Base-by-base conservation (phyloP, 2,888 invertebrate species). In the Tachina fera region DNA sequence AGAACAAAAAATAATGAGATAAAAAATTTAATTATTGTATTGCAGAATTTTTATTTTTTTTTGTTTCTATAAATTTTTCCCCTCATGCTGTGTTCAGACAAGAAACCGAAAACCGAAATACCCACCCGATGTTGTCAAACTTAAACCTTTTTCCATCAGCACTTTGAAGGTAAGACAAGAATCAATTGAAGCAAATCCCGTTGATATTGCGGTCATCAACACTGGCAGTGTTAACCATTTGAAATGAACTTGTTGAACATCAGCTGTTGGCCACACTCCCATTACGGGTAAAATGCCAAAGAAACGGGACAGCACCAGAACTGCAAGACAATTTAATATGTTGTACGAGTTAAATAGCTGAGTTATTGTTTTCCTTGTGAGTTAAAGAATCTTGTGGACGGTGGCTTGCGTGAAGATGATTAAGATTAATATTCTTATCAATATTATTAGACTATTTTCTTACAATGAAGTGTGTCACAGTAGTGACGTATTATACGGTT, bases 241-340 rank as follows among this genome's bases (percentile, higher is more conserved):
- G 65, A 92, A 92, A 3, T 87, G 79, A 1, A 92, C 89, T 10
- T 89, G 87, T 22, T 88, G 87, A 31, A 88, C 90, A 65, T 93
- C 92, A 1, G 90, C 88, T 5, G 90, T 89, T 1, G 92, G 92
- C 87, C 91, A 92, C 13, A 94, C 88, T 0, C 94, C 94, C 49
- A 90, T 88, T 1, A 94, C 93, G 0, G 94, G 94, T 87, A 95
- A 89, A 16, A 94, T 90, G 39, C 94, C 94, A 84, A 94, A 93
- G 76, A 93, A 93, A 88, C 94, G 94, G 0, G 94, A 94, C 58
- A 94, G 81, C 47, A 93, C 89, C 68, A 94, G 89, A 77, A 94
- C 93, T 92, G 58, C 1, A 84, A 83, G 9, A 76, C 13, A 22
- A 45, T 45, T 47, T 61, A 10, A 43, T 19, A 13, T 61, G 31